Evolutionary conservation across 2,888 invertebrate species (phyloP).

Genomic region (Bhutanitis thaidina): DNA sequence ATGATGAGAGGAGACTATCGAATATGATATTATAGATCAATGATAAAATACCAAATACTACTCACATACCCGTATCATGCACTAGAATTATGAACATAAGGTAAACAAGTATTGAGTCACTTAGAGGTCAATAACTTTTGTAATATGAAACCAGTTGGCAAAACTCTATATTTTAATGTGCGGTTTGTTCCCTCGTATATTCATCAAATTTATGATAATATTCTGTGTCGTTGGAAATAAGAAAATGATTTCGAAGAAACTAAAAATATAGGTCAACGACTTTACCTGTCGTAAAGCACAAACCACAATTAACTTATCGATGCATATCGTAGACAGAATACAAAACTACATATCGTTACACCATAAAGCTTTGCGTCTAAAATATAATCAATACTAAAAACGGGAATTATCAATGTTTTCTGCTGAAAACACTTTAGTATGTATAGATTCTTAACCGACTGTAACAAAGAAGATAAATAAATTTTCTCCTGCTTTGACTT

Average conservation of each 20-base stretch:
- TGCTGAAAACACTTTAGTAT: no score
- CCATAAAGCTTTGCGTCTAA: no score
- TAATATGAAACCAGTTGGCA: slow-evolving; percentile 53
- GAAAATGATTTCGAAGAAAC: slow-evolving; percentile 5
- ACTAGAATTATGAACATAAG: slow-evolving; percentile 29
- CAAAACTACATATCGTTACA: no score
- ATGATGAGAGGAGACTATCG: slow-evolving; percentile 16
- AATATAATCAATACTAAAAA: no score
- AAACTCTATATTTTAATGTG: slow-evolving; percentile 42
- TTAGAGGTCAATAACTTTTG: slow-evolving; percentile 47
- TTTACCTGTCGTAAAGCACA: no score
- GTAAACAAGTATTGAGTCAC: slow-evolving; percentile 61
- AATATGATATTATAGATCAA: slow-evolving; percentile 34
- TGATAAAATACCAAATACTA: slow-evolving; percentile 21
- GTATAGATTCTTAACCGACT: no score
- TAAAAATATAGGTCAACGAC: slow-evolving; percentile 31
- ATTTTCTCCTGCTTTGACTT: no score
- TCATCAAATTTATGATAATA: background rate
- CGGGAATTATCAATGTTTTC: no score
- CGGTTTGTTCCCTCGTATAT: slow-evolving; percentile 23
- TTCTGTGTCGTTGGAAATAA: background rate
- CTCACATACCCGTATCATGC: slow-evolving; percentile 12
- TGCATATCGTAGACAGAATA: no score
- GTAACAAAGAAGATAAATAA: no score
- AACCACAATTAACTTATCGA: no score